Evolutionary conservation across 2,888 invertebrate genomes (phyloP).

Genomic region (Ashinkailepas kermadecensis): DNA sequence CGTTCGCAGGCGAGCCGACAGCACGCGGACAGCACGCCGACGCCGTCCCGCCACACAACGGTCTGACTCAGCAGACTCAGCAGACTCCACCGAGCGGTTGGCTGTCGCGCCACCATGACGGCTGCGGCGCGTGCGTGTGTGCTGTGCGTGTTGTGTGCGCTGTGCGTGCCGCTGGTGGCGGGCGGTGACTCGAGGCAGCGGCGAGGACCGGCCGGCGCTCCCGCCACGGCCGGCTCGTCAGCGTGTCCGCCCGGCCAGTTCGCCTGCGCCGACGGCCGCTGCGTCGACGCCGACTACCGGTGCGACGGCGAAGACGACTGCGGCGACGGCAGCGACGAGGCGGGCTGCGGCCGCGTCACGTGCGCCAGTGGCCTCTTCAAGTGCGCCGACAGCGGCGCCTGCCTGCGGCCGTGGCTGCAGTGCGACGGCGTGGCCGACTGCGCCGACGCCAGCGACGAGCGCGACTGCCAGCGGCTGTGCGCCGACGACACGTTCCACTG

Average conservation of each 20-base stretch:
- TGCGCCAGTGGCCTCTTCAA: constrained; percentile 42
- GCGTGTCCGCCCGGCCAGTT: constrained; percentile 88
- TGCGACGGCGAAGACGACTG: constrained; percentile 98
- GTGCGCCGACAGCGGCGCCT: neutral
- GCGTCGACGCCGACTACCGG: constrained; percentile 83
- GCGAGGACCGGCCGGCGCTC: constrained; percentile 29
- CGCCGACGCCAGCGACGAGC: no score
- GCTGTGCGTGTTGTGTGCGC: neutral
- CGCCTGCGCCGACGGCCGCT: constrained; percentile 67
- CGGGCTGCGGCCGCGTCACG: constrained; percentile 38
- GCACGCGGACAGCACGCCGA: neutral
- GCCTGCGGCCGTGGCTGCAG: no score
- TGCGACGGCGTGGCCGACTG: no score
- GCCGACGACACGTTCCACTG: constrained; percentile 90
- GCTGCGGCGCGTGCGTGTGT: neutral
- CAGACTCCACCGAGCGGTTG: no score
- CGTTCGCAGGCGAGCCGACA: neutral
- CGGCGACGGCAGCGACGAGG: constrained; percentile 91
- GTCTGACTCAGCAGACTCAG: no score
- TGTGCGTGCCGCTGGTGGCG: constrained; percentile 76
- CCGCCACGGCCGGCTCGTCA: constrained; percentile 28
- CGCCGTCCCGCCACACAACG: neutral
- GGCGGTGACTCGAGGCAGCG: constrained; percentile 52
- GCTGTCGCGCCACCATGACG: neutral
- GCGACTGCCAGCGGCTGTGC: constrained; percentile 47